Percentiles rank a stretch among this genome's conserved stretches.
These are phyloP conservation scores for Acanthosoma haemorrhoidale DNA, from an alignment of 2,888 invertebrate species.

Conservation along the genomic window DNA sequence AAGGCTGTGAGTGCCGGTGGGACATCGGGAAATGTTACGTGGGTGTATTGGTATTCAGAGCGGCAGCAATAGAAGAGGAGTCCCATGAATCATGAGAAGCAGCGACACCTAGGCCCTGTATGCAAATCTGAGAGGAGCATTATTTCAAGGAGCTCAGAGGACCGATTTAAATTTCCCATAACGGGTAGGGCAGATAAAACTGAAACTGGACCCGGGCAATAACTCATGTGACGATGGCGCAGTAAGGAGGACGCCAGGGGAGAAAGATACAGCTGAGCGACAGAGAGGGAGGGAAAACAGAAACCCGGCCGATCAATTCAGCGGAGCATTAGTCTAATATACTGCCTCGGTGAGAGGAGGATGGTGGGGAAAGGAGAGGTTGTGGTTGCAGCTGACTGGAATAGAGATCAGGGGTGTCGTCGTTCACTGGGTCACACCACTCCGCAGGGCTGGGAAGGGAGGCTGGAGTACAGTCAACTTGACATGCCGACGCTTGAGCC, in stretches of 20 bases:
- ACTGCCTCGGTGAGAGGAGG: neutral
- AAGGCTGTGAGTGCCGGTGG: too few species aligned
- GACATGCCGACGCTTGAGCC: too few species aligned
- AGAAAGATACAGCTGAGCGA: neutral
- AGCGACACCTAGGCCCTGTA: neutral
- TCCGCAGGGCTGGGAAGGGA: too few species aligned
- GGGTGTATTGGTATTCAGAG: too few species aligned
- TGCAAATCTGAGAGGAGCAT: neutral
- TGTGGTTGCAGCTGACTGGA: too few species aligned
- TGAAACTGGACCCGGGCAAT: neutral
- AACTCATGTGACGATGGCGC: neutral
- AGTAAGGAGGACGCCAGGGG: neutral
- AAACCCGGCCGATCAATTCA: constrained; percentile 4
- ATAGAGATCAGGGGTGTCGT: too few species aligned
- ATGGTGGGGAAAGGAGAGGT: too few species aligned
- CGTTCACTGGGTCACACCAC: too few species aligned
- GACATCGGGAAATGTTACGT: too few species aligned
- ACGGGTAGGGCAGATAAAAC: constrained; percentile 5
- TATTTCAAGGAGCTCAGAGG: neutral
- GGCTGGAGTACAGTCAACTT: too few species aligned
- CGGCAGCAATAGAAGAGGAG: too few species aligned
- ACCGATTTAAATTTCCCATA: neutral
- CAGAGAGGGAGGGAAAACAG: constrained; percentile 8
- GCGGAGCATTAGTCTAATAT: constrained; percentile 6
- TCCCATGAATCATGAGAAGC: neutral